Conservation (phyloP, 2,888 invertebrate species). For the Apodemia zela region DNA sequence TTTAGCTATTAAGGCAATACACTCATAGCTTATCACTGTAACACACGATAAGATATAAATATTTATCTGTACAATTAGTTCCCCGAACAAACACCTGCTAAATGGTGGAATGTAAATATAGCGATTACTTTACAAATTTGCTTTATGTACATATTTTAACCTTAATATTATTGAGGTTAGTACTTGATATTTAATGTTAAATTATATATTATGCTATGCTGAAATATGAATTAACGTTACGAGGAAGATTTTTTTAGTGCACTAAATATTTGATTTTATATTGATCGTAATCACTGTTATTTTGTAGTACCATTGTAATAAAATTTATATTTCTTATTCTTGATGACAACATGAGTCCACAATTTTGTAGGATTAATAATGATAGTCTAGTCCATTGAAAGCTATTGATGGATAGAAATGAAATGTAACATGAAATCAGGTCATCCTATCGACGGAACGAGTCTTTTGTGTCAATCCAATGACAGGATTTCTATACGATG, state of each 20-base stretch:
- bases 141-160: neutral
- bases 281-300: too few relatives aligned
- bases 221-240: too few relatives aligned
- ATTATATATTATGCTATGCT: too few relatives aligned
- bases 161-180: neutral
- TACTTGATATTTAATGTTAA: too few relatives aligned
- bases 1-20: neutral
- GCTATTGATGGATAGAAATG: constrained; percentile 39
- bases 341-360: neutral
- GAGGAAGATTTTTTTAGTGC: too few relatives aligned
- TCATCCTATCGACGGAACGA: constrained; percentile 53
- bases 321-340: neutral
- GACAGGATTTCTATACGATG: constrained; percentile 39
- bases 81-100: neutral
- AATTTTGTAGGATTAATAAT: constrained; percentile 4
- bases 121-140: neutral
- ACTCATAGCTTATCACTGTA: neutral
- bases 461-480: constrained; percentile 51
- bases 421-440: constrained; percentile 49
- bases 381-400: constrained; percentile 27
- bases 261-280: too few relatives aligned
- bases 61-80: constrained; percentile 5
- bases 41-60: neutral
- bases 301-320: too few relatives aligned
- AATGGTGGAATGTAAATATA: neutral